phyloP scores from a whole-genome alignment of 2,113 vertebrate genomes.

The Pleuronectes platessa region DNA sequence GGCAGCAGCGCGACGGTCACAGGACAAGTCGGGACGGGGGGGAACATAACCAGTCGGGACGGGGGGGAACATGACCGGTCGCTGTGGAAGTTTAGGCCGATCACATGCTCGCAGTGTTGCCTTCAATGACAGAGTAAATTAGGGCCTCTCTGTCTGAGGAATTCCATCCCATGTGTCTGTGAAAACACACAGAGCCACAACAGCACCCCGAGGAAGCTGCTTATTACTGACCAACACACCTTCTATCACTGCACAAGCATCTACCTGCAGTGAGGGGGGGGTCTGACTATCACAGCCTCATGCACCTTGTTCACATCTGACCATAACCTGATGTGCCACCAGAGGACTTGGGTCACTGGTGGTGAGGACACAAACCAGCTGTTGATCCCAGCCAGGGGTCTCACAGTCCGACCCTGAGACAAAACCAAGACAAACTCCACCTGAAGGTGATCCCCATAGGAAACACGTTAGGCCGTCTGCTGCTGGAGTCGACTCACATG shows the following conservation, averaged over 20 bases:
- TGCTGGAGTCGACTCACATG: no score
- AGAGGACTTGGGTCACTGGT: constrained; percentile 15
- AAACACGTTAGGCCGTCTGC: no score
- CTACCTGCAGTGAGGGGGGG: no score
- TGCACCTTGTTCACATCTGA: background rate
- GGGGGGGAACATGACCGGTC: constrained; percentile 6
- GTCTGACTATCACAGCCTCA: background rate
- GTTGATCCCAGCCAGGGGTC: background rate
- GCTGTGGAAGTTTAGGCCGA: constrained; percentile 29
- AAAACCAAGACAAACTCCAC: no score
- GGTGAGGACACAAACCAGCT: constrained; percentile 17
- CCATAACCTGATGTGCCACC: constrained; percentile 67
- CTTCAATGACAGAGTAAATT: constrained; percentile 32
- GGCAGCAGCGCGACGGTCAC: constrained; percentile 21
- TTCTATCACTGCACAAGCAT: background rate
- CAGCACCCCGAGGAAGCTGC: background rate
- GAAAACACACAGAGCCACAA: background rate
- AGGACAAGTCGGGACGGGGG: constrained; percentile 40
- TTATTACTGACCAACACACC: background rate
- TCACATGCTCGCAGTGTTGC: constrained; percentile 61
- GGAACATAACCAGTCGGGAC: constrained; percentile 20
- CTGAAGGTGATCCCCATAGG: no score
- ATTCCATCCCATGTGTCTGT: constrained; percentile 50
- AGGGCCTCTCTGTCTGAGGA: constrained; percentile 10
- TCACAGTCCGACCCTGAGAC: no score